Conservation (phyloP, 2,797 vertebrate genomes). For the Pipistrellus pygmaeus region DNA sequence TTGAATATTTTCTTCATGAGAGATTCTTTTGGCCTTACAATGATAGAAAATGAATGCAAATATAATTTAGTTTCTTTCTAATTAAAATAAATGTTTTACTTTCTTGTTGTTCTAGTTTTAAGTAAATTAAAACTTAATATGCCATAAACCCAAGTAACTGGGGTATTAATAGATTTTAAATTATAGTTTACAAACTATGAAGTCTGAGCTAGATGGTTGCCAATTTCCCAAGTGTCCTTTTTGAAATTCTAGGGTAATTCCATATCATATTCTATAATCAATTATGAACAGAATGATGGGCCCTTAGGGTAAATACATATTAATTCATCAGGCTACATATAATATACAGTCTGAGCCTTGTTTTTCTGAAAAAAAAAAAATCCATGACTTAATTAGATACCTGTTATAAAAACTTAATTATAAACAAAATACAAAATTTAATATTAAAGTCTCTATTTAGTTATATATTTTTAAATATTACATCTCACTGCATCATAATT, state of each 20-base stretch:
- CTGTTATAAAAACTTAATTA: constrained; percentile 42
- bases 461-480: neutral
- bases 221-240: constrained; percentile 61
- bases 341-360: constrained; percentile 54
- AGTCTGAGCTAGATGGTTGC: neutral
- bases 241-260: constrained; percentile 60
- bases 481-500: neutral
- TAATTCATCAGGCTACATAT: constrained; percentile 53
- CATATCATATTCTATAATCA: constrained; percentile 63
- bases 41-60: constrained; percentile 71
- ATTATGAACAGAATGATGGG: constrained; percentile 70
- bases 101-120: constrained; percentile 80
- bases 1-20: constrained; percentile 76
- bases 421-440: constrained; percentile 44
- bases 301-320: neutral
- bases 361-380: constrained; percentile 34
- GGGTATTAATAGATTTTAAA: constrained; percentile 65
- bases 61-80: constrained; percentile 77
- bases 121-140: constrained; percentile 79
- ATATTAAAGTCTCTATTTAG: neutral
- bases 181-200: neutral
- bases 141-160: constrained; percentile 65
- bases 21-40: constrained; percentile 66
- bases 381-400: neutral
- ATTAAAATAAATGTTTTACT: constrained; percentile 81